Conservation (phyloP, 2,888 invertebrate genomes). For the Standfussiana lucernea region DNA sequence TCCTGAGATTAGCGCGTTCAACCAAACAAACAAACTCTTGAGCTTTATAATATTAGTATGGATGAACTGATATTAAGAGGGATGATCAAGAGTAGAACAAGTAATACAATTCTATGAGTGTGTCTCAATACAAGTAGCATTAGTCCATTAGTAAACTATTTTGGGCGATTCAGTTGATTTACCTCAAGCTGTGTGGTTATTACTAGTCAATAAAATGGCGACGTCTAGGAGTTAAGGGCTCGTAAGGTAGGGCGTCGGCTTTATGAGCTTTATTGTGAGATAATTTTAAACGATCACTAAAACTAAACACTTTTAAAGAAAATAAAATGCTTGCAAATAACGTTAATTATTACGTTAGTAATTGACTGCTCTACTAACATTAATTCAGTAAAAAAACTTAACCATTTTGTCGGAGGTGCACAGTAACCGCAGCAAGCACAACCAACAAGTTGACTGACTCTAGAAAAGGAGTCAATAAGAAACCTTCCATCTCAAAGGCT, state of each 20-base stretch:
- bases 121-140: neutral
- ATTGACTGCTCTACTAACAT: neutral
- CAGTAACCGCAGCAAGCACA: neutral
- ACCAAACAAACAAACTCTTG: too few relatives aligned
- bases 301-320: neutral
- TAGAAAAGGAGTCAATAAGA: too few relatives aligned
- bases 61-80: neutral
- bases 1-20: too few relatives aligned
- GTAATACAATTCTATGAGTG: neutral
- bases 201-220: constrained; percentile 8
- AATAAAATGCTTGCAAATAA: neutral
- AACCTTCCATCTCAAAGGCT: neutral
- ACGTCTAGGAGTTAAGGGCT: too few relatives aligned
- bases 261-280: neutral
- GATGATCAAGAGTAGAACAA: neutral
- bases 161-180: constrained; percentile 3
- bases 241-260: too few relatives aligned
- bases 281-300: neutral
- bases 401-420: neutral
- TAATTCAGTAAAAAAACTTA: neutral
- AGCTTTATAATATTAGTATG: too few relatives aligned
- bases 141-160: neutral
- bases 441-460: neutral
- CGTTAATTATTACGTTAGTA: too few relatives aligned
- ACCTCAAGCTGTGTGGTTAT: constrained; percentile 37